Evolutionary conservation across 2,113 vertebrate species (phyloP).

Genomic region (Saccopteryx bilineata): DNA sequence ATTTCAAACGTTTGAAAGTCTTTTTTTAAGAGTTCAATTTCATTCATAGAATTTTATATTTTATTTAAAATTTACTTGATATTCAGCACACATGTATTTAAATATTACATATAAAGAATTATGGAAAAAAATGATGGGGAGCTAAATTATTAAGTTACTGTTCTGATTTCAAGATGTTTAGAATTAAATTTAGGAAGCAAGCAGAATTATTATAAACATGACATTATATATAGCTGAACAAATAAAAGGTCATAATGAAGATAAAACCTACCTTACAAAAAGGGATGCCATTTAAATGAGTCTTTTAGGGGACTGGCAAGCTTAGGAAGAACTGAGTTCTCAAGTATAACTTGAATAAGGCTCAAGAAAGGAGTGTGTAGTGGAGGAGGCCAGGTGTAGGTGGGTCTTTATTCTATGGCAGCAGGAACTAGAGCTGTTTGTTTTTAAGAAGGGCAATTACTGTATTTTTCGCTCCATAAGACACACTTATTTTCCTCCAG

Average conservation of each 20-base stretch:
- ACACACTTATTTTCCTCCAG: no score
- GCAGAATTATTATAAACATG: constrained; percentile 40
- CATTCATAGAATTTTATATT: constrained; percentile 10
- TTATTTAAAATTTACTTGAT: constrained; percentile 54
- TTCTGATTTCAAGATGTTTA: constrained; percentile 55
- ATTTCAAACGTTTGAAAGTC: background rate
- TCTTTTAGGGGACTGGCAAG: background rate
- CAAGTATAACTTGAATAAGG: background rate
- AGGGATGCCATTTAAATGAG: background rate
- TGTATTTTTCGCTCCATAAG: no score
- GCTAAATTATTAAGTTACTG: background rate
- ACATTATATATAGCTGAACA: constrained; percentile 34
- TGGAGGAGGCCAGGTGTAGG: background rate
- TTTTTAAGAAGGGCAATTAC: background rate
- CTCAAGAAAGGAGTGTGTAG: background rate
- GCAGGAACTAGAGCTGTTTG: background rate
- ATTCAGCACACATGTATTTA: background rate
- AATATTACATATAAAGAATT: background rate
- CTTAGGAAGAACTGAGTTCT: background rate
- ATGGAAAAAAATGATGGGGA: background rate
- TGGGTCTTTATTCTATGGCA: background rate
- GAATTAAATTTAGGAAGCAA: constrained; percentile 22
- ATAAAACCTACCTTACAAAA: constrained; percentile 36
- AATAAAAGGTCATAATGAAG: constrained; percentile 29
- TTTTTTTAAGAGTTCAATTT: background rate